phyloP scores from a whole-genome alignment of 2,888 invertebrate species.

The Aspidiotus rigidus region DNA sequence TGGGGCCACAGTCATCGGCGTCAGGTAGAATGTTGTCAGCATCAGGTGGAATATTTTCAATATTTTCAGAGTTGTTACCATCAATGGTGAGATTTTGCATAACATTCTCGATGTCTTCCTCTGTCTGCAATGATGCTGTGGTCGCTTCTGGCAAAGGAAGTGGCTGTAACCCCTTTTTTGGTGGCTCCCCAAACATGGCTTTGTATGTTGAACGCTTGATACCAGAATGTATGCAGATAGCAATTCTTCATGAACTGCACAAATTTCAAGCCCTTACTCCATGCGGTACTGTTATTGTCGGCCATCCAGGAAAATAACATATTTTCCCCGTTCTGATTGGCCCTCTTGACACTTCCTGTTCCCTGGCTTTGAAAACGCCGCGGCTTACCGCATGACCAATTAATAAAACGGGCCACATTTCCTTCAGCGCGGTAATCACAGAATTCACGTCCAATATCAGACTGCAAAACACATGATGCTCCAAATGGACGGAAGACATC shows the following conservation, averaged over 20 bases:
- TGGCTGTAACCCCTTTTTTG: too few relatives aligned
- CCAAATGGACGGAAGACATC: too few relatives aligned
- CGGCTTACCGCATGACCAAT: not conserved
- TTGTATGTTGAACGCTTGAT: not conserved
- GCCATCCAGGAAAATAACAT: not conserved
- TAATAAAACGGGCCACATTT: not conserved
- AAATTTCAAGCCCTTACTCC: not conserved
- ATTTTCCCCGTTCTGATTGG: not conserved
- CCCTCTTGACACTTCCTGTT: not conserved
- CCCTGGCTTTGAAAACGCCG: not conserved
- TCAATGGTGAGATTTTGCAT: not conserved
- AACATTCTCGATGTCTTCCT: not conserved
- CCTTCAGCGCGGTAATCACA: not conserved
- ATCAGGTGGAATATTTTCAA: not conserved
- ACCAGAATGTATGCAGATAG: not conserved
- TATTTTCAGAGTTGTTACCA: not conserved
- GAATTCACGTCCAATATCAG: not conserved
- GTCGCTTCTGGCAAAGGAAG: not conserved
- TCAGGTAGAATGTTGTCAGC: too few relatives aligned
- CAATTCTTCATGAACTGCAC: too few relatives aligned
- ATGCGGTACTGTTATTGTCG: not conserved
- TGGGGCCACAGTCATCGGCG: slow-evolving; percentile 1
- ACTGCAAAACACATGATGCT: not conserved
- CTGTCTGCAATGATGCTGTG: not conserved
- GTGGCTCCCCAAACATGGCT: not conserved